Conservation (phyloP, 2,888 invertebrate species). For the Neuroscelio doddi region DNA sequence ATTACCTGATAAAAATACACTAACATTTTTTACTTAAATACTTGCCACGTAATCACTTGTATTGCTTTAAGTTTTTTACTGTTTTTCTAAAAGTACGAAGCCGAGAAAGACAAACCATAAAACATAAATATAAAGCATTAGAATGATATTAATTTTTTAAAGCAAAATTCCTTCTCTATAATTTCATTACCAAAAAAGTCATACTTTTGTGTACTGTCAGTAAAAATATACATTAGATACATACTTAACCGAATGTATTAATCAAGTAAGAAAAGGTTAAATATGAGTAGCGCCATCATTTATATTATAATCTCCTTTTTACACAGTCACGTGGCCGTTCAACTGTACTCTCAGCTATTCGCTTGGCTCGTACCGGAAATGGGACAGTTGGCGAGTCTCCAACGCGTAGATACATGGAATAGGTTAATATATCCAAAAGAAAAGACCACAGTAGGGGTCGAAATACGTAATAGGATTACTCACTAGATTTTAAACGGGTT, state of each 20-base stretch:
- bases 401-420: slow-evolving; percentile 34
- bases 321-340: neutral
- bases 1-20: no score
- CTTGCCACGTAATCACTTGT: no score
- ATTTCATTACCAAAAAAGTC: no score
- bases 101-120: no score
- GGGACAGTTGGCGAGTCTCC: slow-evolving; percentile 48
- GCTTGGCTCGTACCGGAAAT: slow-evolving; percentile 46
- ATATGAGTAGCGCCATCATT: slow-evolving; percentile 1
- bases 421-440: slow-evolving; percentile 22
- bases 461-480: slow-evolving; percentile 42
- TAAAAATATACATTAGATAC: neutral
- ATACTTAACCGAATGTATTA: slow-evolving; percentile 2
- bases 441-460: slow-evolving; percentile 7
- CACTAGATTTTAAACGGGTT: slow-evolving; percentile 32
- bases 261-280: neutral
- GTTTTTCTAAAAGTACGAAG: no score
- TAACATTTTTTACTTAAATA: no score
- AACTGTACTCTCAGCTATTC: slow-evolving; percentile 12
- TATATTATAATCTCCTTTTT: slow-evolving; percentile 20
- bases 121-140: no score
- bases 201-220: no score
- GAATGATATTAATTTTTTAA: no score
- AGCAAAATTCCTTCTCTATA: no score
- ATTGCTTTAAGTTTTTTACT: no score